Evolutionary conservation across 2,113 vertebrate species (phyloP).

Genomic region (Saguinus imperator): DNA sequence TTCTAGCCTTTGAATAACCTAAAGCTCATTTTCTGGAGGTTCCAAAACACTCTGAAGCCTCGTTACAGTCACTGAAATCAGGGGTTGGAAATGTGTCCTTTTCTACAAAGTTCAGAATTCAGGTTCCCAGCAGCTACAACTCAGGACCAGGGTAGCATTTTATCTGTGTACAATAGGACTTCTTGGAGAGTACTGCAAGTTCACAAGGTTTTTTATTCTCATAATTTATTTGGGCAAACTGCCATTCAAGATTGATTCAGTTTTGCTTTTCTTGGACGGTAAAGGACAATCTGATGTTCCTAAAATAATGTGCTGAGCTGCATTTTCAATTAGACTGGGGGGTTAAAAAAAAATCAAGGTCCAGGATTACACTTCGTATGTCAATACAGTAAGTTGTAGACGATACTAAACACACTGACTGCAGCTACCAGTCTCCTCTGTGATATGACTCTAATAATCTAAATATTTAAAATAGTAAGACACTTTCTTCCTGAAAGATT

Average conservation of each 20-base stretch:
- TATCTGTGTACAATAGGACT: not conserved
- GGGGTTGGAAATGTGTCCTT: not conserved
- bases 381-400: not conserved
- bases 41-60: slow-evolving; percentile 18
- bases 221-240: slow-evolving; percentile 37
- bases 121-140: not conserved
- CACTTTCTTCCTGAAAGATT: slow-evolving; percentile 2
- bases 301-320: not conserved
- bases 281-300: not conserved
- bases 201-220: not conserved
- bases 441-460: slow-evolving; percentile 16
- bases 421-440: not conserved
- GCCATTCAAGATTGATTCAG: not conserved
- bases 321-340: slow-evolving; percentile 1
- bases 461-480: not conserved
- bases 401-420: not conserved
- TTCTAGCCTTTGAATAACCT: not conserved
- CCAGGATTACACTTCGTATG: not conserved
- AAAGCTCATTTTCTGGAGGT: slow-evolving; percentile 1
- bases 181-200: not conserved
- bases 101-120: not conserved
- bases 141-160: not conserved
- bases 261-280: not conserved
- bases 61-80: slow-evolving; percentile 32
- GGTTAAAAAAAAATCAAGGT: not conserved